Evolutionary conservation across 2,888 invertebrate species (phyloP), one percentile per base, ranked within the genome.

Genomic region (Panorpa germanica): DNA sequence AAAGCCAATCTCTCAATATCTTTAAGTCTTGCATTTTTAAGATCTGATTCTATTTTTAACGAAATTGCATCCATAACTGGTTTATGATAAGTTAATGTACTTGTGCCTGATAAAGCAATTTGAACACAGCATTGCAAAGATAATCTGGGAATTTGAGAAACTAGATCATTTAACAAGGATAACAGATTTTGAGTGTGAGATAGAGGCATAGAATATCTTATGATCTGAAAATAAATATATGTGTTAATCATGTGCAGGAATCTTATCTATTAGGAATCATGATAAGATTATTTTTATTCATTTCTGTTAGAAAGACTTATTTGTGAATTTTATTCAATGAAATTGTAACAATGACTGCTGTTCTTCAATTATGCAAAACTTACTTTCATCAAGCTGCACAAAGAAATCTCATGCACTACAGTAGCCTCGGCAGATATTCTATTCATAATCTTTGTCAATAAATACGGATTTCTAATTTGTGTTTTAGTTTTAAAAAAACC

Each of bases 401-500:
- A 47, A 6, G 66, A 59, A 9, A 77, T 65, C 44, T 74, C 71
- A 44, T 73, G 62, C 8, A 75, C 55, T 4, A 45, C 52, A 13
- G 61, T 49, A 11, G 62, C 42, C 36, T 67, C 54, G 6, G 54
- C 45, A n/a, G 57, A 56, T 1, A 70, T 45, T 42, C 55, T 59
- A 3, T 52, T 38, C 19, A 72, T 62, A 2, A 72, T 55, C 29
- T 55, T 53, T 3, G 52, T 40, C 1, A 69, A 30, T 23, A 76
- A 41, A 1, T 49, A 43, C 3, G 45, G 38, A 46, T 55, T 63
- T 36, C 63, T 59, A 28, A 82, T 58, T 10, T 58, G 63, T 2
- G 68, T 71, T 52, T 70, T 63, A 10, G 70, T 71, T 55, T 81
- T 81, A 42, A 83, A 83, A 47, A 75, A 80, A 0, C 74, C 78